Evolutionary conservation across 1,140 invertebrate genomes (phyloP), one percentile per base, ranked within the genome.

Genomic region (Subanguina moxae): DNA sequence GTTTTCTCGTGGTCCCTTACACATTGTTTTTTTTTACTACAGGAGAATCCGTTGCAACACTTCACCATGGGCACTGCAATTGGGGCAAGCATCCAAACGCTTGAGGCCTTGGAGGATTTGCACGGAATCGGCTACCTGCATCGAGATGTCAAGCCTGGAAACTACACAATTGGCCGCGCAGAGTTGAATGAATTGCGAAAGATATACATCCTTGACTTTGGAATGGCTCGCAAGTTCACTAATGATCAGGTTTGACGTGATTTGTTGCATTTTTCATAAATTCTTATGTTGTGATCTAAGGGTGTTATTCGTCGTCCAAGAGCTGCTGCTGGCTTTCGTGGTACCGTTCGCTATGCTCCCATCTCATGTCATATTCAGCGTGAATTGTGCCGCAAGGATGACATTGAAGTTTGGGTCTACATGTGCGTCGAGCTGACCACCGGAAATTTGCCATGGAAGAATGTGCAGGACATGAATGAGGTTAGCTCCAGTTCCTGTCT

Each of bases 331-430:
- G 75, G 77, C 1, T 79, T 79, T 63, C 77, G 77, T 19, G 77
- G 77, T 7, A 79, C 77, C 9, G 66, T 76, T 8, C 71, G 72
- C 15, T 79, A 79, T 58, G 77, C 77, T 13, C 73, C 77, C 19
- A 65, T 78, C 11, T 67, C 68, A 0, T 75, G 70, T n/a, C 76
- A 80, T 57, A 74, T 72, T 32, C 64, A 70, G 42, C 62, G 73
- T 17, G 76, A 78, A 57, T 67, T 57, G 25, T 65, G 57, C 23
- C 70, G 75, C 17, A 75, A 72, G 30, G 66, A 70, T 52, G 76
- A 76, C 58, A 38, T 74, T 21, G 70, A 70, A 32, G 62, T 65
- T 0, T 76, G 78, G 76, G 32, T 77, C 17, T 73, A 73, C 43
- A 67, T 73, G 61, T 21, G 38, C 32, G 76, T 77, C 8, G 75